Evolutionary conservation across 2,113 vertebrate species (phyloP), one percentile per base, ranked within the genome.

Genomic region (Girardinichthys multiradiatus): DNA sequence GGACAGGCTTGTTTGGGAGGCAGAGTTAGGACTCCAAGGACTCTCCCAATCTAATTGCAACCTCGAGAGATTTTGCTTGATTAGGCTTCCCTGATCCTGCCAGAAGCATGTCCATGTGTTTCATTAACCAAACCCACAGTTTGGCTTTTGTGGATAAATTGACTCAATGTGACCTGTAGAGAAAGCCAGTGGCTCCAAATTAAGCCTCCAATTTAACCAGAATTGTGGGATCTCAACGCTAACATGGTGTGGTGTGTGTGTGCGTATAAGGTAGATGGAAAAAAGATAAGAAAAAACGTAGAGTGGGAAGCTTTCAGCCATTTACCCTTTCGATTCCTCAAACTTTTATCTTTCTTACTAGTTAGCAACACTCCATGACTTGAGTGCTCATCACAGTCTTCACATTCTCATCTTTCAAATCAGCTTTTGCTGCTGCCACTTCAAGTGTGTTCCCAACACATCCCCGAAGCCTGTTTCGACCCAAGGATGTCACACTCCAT

Each of bases 121-220:
- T 87, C 69, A 86, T 85, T 89, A 87, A 86, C 84, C 72, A 90
- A 86, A 84, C 84, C 72, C 86, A 82, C 75, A 84, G 69, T 88
- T 80, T 85, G 78, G 86, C 79, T 80, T 74, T 76, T 84, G 81
- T 77, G 77, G 86, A 78, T 84, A 79, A 80, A 88, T 72, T 79
- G 72, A 70, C 80, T 84, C 78, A 79, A 91, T 84, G 62, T 88
- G 90, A 89, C 86, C 84, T 80, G 77, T 79, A 39, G 75, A 77
- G 70, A 79, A 87, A 89, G 74, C 86, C 79, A 64, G 29, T 33
- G 42, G 82, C 79, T 85, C 59, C 79, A 87, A 90, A 89, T 83
- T 76, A 90, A 80, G 81, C 81, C 70, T 83, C 77, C 81, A 83
- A 85, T 90, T 88, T 89, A 90, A 86, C 75, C 64, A 77, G 83